phyloP scores from a whole-genome alignment of 2,797 vertebrate species.

The Alectoris magna region DNA sequence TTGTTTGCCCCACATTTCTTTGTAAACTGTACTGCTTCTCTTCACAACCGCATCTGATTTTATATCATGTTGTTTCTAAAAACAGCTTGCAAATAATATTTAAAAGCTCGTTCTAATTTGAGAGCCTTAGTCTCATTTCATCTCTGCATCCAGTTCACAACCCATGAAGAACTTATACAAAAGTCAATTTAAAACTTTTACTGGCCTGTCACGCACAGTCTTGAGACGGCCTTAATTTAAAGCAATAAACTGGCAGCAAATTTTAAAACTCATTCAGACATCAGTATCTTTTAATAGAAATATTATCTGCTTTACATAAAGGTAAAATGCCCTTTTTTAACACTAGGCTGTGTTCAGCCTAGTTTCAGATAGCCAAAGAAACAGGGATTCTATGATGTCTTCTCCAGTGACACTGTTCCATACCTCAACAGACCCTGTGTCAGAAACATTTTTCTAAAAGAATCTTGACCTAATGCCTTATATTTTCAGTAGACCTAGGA shows the following conservation, averaged over 20 bases:
- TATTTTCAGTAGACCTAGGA: background rate
- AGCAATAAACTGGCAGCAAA: background rate
- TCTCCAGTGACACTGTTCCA: background rate
- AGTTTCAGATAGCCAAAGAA: background rate
- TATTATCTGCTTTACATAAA: background rate
- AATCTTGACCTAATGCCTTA: background rate
- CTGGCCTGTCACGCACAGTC: background rate
- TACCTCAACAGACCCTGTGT: background rate
- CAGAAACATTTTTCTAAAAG: background rate
- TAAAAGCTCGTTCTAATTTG: constrained; percentile 41
- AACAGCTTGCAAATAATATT: constrained; percentile 35
- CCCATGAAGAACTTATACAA: background rate
- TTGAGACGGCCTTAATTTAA: constrained; percentile 8
- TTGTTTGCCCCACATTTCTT: background rate
- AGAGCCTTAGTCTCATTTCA: background rate
- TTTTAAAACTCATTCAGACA: background rate
- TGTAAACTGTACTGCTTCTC: background rate
- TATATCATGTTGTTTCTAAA: constrained; percentile 28
- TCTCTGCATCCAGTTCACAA: constrained; percentile 1
- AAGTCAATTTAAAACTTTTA: background rate
- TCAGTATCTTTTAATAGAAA: background rate
- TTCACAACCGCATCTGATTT: constrained; percentile 32
- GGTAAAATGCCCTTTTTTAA: background rate
- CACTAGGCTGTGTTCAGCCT: background rate
- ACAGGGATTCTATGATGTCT: background rate